Conservation (phyloP, 2,797 vertebrate species). For the Lutjanus argentimaculatus region DNA sequence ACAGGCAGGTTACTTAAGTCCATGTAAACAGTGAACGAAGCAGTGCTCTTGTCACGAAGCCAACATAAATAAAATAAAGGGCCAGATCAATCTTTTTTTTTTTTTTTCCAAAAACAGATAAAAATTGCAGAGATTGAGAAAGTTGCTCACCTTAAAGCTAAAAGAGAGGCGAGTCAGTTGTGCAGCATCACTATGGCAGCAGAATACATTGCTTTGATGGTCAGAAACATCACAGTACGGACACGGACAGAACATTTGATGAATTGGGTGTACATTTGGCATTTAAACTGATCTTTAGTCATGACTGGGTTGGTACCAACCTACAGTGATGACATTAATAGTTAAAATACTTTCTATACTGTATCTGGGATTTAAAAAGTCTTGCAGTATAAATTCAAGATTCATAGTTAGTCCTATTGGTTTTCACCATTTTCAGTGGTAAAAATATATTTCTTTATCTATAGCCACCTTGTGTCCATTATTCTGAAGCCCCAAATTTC, state of each 20-base stretch:
- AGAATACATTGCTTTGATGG: background rate
- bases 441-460: too few species aligned
- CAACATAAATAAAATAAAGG: background rate
- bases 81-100: background rate
- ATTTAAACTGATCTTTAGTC: slow-evolving; percentile 7
- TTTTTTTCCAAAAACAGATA: background rate
- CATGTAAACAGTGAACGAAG: background rate
- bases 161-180: background rate
- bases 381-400: too few species aligned
- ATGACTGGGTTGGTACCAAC: background rate
- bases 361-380: background rate
- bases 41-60: background rate
- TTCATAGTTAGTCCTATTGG: too few species aligned
- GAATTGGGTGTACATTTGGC: background rate
- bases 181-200: background rate
- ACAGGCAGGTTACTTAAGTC: background rate
- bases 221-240: background rate
- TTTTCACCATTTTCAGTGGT: too few species aligned
- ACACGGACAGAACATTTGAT: background rate
- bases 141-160: background rate
- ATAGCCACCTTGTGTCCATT: too few species aligned
- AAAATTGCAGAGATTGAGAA: slow-evolving; percentile 1
- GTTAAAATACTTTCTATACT: background rate
- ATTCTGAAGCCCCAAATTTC: too few species aligned
- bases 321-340: background rate